These are phyloP conservation scores for Augochlorella aurata DNA, from an alignment of 2,888 invertebrate genomes.

Conservation along the genomic window DNA sequence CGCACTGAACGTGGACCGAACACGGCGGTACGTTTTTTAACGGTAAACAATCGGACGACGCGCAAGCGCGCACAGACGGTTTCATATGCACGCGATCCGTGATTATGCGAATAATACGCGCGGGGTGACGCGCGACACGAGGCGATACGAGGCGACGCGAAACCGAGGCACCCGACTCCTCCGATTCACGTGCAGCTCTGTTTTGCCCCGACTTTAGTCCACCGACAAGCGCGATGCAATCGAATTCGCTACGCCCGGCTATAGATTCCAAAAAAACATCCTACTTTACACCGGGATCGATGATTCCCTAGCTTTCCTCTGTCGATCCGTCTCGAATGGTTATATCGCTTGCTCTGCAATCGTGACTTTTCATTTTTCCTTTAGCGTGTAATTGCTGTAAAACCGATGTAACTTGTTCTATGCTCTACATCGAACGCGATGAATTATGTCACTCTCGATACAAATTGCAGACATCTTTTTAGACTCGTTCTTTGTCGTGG, in stretches of 20 bases:
- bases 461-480: too few relatives aligned
- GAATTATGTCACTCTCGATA: too few relatives aligned
- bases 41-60: constrained; percentile 63
- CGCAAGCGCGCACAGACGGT: constrained; percentile 66
- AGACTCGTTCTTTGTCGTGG: too few relatives aligned
- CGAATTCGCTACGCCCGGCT: background rate
- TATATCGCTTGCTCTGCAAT: background rate
- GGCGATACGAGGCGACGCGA: background rate
- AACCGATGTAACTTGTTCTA: background rate
- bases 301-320: background rate
- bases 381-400: background rate
- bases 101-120: constrained; percentile 28
- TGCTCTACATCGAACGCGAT: too few relatives aligned
- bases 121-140: background rate
- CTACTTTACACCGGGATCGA: background rate
- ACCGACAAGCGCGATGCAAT: background rate
- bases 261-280: background rate
- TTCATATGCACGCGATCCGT: constrained; percentile 42
- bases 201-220: background rate
- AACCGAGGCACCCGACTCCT: background rate
- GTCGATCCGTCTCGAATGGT: background rate
- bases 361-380: background rate
- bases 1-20: constrained; percentile 69
- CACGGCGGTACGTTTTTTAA: constrained; percentile 65
- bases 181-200: constrained; percentile 30